phyloP scores from a whole-genome alignment of 2,113 vertebrate species.

The Hepsetus odoe region DNA sequence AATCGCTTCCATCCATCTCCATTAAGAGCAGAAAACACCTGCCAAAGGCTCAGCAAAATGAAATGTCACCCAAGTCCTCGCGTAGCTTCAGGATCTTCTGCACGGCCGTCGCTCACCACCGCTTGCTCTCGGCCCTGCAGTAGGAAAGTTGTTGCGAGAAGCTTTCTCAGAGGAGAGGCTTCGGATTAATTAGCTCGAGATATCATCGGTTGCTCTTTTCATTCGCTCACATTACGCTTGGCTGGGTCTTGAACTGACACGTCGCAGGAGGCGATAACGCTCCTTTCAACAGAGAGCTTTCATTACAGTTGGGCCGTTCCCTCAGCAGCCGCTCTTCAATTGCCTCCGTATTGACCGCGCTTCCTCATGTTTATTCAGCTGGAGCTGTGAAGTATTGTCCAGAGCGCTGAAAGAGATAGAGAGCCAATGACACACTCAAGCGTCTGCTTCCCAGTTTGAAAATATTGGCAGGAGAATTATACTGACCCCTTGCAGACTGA shows the following conservation, averaged over 20 bases:
- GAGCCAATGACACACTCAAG: conserved; percentile 9
- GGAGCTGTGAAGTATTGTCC: conserved; percentile 38
- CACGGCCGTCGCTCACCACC: neutral
- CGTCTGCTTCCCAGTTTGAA: neutral
- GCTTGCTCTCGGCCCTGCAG: neutral
- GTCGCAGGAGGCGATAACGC: conserved; percentile 39
- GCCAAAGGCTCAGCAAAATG: conserved; percentile 36
- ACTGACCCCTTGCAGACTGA: conserved; percentile 1
- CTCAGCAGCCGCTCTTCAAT: conserved; percentile 38
- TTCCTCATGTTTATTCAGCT: conserved; percentile 59
- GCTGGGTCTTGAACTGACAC: conserved; percentile 33
- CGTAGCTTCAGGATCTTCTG: conserved; percentile 15
- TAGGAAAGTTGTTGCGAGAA: conserved; percentile 24
- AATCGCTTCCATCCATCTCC: conserved; percentile 52
- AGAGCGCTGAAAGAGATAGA: conserved; percentile 43
- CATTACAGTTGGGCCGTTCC: conserved; percentile 35
- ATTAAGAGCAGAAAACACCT: conserved; percentile 45
- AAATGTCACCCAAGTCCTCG: conserved; percentile 41
- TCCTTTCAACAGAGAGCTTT: conserved; percentile 49
- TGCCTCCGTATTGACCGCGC: conserved; percentile 50
- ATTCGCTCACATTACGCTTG: conserved; percentile 29
- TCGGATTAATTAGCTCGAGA: conserved; percentile 54
- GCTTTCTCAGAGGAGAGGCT: conserved; percentile 42
- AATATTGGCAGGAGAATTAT: conserved; percentile 1
- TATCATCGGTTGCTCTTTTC: conserved; percentile 44